Evolutionary conservation across 2,113 vertebrate genomes (phyloP).

Genomic region (Rutilus rutilus): DNA sequence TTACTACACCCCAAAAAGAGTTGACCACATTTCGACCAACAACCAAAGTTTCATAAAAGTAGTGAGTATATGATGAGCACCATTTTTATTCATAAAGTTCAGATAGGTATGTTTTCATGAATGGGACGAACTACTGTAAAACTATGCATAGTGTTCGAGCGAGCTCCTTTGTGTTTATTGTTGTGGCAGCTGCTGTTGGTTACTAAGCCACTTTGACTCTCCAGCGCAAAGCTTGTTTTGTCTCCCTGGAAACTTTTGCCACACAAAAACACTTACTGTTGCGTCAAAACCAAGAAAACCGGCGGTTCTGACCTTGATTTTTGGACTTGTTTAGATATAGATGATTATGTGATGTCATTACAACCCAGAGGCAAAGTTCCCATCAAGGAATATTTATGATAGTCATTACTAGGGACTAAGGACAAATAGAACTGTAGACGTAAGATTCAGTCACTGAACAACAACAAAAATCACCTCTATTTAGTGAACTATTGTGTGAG

Average conservation of each 20-base stretch:
- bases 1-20: no score
- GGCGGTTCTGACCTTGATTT: slow-evolving; percentile 41
- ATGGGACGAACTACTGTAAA: slow-evolving; percentile 34
- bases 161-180: slow-evolving; percentile 51
- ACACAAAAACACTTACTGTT: slow-evolving; percentile 50
- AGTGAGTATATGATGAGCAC: not conserved
- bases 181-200: slow-evolving; percentile 58
- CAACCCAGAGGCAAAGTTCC: not conserved
- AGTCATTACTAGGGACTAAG: not conserved
- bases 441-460: not conserved
- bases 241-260: slow-evolving; percentile 57
- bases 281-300: slow-evolving; percentile 24
- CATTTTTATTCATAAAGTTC: not conserved
- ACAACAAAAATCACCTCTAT: not conserved
- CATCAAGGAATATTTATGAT: not conserved
- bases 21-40: not conserved
- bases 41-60: not conserved
- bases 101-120: slow-evolving; percentile 21
- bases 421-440: no score
- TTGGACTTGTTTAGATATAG: not conserved
- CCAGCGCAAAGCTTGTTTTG: slow-evolving; percentile 51
- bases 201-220: slow-evolving; percentile 56
- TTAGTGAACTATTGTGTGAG: slow-evolving; percentile 38
- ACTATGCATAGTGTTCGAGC: slow-evolving; percentile 17
- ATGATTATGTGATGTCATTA: not conserved